These are phyloP conservation scores for Pseudachorutes palmiensis DNA, from an alignment of 1,140 invertebrate genomes.

Conservation along the genomic window DNA sequence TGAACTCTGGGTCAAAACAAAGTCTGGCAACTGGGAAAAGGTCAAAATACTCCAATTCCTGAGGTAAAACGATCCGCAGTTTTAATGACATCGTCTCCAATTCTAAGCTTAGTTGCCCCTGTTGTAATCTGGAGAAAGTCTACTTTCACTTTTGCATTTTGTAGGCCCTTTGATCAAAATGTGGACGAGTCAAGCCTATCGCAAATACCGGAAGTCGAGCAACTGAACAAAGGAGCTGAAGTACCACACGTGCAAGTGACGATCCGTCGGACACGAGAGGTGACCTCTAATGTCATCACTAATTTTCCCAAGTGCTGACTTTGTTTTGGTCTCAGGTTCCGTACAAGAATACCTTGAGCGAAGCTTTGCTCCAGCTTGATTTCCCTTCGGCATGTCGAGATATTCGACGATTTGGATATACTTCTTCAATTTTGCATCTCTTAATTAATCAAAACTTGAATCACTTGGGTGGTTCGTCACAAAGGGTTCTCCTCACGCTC, in stretches of 20 bases:
- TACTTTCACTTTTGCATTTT: background rate
- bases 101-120: no score
- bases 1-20: conserved; percentile 95
- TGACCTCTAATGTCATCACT: background rate
- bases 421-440: conserved; percentile 82
- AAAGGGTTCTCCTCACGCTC: conserved; percentile 85
- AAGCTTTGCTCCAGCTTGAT: conserved; percentile 87
- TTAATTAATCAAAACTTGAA: conserved; percentile 69
- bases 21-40: conserved; percentile 84
- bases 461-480: conserved; percentile 81
- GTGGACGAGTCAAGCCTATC: conserved; percentile 1
- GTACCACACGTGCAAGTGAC: conserved; percentile 23
- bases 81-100: background rate
- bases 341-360: conserved; percentile 87
- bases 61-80: conserved; percentile 21
- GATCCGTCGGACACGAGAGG: conserved; percentile 29
- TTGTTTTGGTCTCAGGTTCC: conserved; percentile 63
- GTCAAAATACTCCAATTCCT: conserved; percentile 66
- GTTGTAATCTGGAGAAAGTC: background rate
- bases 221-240: background rate
- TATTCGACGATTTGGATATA: conserved; percentile 89
- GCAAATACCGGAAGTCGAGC: background rate
- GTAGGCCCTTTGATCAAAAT: conserved; percentile 15
- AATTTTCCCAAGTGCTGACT: background rate
- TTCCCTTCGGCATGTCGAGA: conserved; percentile 89